A percentile compares a stretch with the other conserved stretches of the same genome.
These are phyloP conservation scores for Dicentrarchus labrax DNA, from an alignment of 2,113 vertebrate genomes.

Conservation along the genomic window DNA sequence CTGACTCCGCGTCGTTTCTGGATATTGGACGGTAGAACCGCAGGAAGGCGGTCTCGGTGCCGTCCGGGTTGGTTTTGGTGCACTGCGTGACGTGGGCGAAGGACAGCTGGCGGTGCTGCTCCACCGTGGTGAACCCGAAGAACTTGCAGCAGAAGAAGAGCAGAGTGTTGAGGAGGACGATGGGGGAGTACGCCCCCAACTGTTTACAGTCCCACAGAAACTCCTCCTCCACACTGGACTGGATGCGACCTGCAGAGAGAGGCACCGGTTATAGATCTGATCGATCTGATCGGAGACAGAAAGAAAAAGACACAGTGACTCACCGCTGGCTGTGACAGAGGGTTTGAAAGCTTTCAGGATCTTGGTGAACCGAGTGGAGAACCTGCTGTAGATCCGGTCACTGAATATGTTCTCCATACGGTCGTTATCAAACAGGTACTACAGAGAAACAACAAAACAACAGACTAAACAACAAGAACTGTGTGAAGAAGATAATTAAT, in stretches of 20 bases:
- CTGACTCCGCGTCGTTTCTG: slow-evolving; percentile 67
- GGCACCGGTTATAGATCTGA: rapidly evolving
- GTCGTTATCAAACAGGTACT: slow-evolving; percentile 94
- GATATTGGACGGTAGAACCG: slow-evolving; percentile 92
- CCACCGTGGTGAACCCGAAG: slow-evolving; percentile 92
- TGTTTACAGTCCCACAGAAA: slow-evolving; percentile 98
- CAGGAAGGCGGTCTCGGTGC: slow-evolving; percentile 92
- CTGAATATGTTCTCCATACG: slow-evolving; percentile 97
- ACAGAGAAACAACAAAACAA: slow-evolving; percentile 59
- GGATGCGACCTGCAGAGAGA: slow-evolving; percentile 87
- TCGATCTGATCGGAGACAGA: not conserved
- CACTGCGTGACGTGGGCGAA: slow-evolving; percentile 94
- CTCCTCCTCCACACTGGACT: slow-evolving; percentile 96
- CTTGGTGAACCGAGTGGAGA: slow-evolving; percentile 90
- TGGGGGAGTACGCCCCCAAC: slow-evolving; percentile 96
- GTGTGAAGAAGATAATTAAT: not conserved
- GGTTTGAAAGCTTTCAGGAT: slow-evolving; percentile 91
- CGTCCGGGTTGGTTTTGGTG: slow-evolving; percentile 88
- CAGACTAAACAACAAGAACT: not conserved
- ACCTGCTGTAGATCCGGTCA: slow-evolving; percentile 90
- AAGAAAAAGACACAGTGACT: not conserved
- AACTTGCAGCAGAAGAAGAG: slow-evolving; percentile 98
- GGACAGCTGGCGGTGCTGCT: slow-evolving; percentile 94
- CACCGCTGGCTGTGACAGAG: slow-evolving; percentile 89
- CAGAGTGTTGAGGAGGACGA: slow-evolving; percentile 96